Base-by-base conservation (phyloP, 2,888 invertebrate species). In the Pteria penguin region DNA sequence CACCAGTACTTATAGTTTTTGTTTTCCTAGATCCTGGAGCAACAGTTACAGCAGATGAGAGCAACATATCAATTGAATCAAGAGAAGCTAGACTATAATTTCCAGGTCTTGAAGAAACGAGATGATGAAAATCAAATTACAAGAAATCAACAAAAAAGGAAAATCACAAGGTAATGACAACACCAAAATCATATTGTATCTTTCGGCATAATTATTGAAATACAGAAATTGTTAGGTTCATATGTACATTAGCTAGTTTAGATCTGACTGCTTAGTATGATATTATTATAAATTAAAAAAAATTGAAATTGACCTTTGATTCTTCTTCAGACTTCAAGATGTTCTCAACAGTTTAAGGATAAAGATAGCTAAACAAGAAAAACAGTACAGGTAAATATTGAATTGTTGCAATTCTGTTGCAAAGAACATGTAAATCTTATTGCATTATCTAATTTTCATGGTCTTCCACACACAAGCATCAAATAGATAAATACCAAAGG, bases 41-140 rank as follows among this genome's bases (percentile, higher is more conserved):
- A 94, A 55, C 93, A 97, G 72, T 95, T 97, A 88, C 94, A 95
- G 81, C 96, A 97, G 91, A 93, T 97, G 79, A 96, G 97, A 91
- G 95, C 96, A 4, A 94, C 95, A 4, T 96, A 96, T 78, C 93
- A 96, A 68, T 94, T 97, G 84, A 97, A 97, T 90, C 95, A 95
- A 14, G 97, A 97, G 90, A 97, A 97, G 91, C 94, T 98, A 69
- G 96, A 97, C 86, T 98, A 97, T 89, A 97, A 97, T 90, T 97
- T 96, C 90, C 96, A 96, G 89, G 92, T 91, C 32, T 91, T 98
- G 61, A 96, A 96, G 92, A 96, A 96, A 88, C 94, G 97, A 1
- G 97, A 97, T 91, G 96, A 97, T 83, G 97, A 98, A 77, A 92
- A 92, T 81, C 90, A 89, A 11, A 90, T 92, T 67, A 92, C 91